Evolutionary conservation across 2,888 invertebrate genomes (phyloP), one percentile per base, ranked within the genome.

Genomic region (Cephalotes varians): DNA sequence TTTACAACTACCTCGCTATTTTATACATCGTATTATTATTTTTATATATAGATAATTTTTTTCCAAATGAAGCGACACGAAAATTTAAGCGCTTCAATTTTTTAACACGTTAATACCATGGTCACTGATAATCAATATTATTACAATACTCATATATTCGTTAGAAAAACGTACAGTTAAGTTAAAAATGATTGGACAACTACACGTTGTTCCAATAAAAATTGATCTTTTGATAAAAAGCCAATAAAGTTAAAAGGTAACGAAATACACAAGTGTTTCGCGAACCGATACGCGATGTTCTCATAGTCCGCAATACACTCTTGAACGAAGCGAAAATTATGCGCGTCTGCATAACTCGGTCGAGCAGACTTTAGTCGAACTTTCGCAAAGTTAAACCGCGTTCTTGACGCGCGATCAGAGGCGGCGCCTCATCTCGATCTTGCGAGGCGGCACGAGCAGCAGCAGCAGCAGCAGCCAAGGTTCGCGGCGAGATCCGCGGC

Each of bases 401-500:
- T 54, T 54, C 21, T 21, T 21, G 21, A 21, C 15, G 40, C 64
- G 40, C 64, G 64, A 62, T 60, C 34, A 1, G n/a, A 1, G 60
- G 37, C 40, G 60, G 34, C 40, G 64, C 64, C 64, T 40, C 62
- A 25, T 37, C 21, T 40, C 64, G 40, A 64, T 64, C 40, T 37
- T 15, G 64, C 64, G 40, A 25, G 15, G 21, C 37, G 15, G 64
- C 25, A 58, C n/a, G n/a, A n/a, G 21, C 62, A 34, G 31, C n/a
- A 58, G 21, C 37, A 25, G n/a, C 47, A n/a, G 12, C 31, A 31
- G 31, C 47, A 9, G 28, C 28, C 25, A 28, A 67, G 44, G 47
- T 28, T 67, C 65, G 65, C 28, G 44, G 25, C 15, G 10, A 18
- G 40, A 40, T 65, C 64, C 21, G 81, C 58, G 65, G 67, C 71